These are phyloP conservation scores for Caenorhabditis doughertyi DNA, from an alignment of 2,888 invertebrate species.

Conservation along the genomic window DNA sequence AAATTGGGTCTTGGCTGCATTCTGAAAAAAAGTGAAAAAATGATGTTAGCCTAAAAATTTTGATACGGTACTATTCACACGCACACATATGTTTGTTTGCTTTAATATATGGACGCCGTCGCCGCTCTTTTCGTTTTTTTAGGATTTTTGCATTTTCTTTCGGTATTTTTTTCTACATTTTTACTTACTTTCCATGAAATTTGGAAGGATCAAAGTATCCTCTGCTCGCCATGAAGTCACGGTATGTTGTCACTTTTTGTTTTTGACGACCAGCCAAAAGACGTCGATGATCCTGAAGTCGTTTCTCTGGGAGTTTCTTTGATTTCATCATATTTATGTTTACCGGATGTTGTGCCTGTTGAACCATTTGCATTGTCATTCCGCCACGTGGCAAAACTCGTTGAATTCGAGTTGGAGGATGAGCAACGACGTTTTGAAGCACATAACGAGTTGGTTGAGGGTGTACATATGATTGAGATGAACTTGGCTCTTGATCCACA, in stretches of 20 bases:
- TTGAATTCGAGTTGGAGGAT: conserved; percentile 23
- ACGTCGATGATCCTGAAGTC: conserved; percentile 44
- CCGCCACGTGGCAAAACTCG: conserved; percentile 53
- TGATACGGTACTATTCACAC: too few species aligned
- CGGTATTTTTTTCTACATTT: neutral
- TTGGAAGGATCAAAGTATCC: conserved; percentile 56
- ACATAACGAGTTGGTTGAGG: conserved; percentile 23
- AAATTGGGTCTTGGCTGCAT: conserved; percentile 55
- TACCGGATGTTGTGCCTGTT: conserved; percentile 35
- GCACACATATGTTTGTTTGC: neutral
- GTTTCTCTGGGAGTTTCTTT: neutral
- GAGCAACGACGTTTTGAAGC: neutral
- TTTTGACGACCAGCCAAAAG: conserved; percentile 16
- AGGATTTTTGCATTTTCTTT: neutral
- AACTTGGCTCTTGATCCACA: conserved; percentile 12
- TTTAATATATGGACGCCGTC: too few species aligned
- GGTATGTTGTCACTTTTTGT: conserved; percentile 58
- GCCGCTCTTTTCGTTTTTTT: too few species aligned
- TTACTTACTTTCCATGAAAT: conserved; percentile 15
- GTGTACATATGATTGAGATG: neutral
- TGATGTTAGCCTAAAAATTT: neutral
- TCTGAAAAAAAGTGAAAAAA: conserved; percentile 36
- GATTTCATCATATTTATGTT: neutral
- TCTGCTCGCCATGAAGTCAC: conserved; percentile 62
- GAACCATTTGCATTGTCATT: conserved; percentile 63